phyloP scores from a whole-genome alignment of 1,140 invertebrate genomes.

The Hestina assimilis region DNA sequence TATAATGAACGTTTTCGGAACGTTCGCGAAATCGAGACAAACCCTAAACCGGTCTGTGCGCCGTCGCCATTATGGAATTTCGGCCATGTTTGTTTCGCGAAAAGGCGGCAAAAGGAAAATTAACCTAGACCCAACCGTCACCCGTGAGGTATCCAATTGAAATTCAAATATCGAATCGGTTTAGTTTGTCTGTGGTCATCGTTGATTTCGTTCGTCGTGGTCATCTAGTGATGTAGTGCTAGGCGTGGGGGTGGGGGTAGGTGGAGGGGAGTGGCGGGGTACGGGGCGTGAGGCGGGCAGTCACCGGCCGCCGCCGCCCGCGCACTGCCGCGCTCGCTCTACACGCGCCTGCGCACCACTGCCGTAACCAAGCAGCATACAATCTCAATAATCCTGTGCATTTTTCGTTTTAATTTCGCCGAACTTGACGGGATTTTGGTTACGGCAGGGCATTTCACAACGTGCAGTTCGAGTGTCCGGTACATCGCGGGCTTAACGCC shows the following conservation, averaged over 20 bases:
- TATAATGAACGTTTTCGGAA: conserved; percentile 39
- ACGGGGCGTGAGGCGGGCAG: conserved; percentile 53
- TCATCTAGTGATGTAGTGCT: conserved; percentile 47
- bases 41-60: conserved; percentile 52
- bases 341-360: conserved; percentile 29
- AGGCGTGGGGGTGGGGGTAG: conserved; percentile 34
- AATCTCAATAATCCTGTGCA: conserved; percentile 17
- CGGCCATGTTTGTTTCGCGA: conserved; percentile 62
- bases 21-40: conserved; percentile 51
- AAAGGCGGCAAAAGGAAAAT: conserved; percentile 37
- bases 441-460: conserved; percentile 32
- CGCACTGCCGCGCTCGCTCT: conserved; percentile 54
- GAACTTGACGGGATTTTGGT: conserved; percentile 31
- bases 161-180: conserved; percentile 42
- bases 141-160: conserved; percentile 30
- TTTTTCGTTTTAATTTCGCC: conserved; percentile 23
- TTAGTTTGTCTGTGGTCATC: conserved; percentile 45
- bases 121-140: conserved; percentile 34
- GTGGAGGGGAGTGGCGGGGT: conserved; percentile 37
- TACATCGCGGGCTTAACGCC: conserved; percentile 32
- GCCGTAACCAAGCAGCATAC: conserved; percentile 31
- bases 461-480: conserved; percentile 44
- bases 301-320: conserved; percentile 56
- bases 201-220: conserved; percentile 36
- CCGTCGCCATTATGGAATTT: conserved; percentile 57